These are phyloP conservation scores for Idaea aversata DNA, from an alignment of 2,888 invertebrate species.

Conservation along the genomic window DNA sequence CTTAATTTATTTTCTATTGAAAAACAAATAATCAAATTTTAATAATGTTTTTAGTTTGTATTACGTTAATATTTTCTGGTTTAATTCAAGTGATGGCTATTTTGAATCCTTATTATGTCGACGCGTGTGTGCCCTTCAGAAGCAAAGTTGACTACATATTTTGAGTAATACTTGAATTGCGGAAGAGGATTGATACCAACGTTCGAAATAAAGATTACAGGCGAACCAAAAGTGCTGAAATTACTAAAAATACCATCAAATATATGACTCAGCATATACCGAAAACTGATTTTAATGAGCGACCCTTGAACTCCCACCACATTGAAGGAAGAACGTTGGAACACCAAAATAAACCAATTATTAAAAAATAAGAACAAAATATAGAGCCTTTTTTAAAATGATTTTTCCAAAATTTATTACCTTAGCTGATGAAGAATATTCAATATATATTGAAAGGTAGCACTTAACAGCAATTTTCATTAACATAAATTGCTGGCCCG, in stretches of 20 bases:
- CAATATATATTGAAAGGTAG: neutral
- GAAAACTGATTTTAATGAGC: neutral
- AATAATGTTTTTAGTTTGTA: no score
- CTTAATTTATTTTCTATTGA: no score
- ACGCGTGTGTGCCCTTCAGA: neutral
- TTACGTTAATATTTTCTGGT: no score
- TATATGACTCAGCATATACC: neutral
- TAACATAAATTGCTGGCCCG: conserved; percentile 31
- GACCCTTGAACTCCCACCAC: neutral
- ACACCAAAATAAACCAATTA: neutral
- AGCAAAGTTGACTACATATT: conserved; percentile 6
- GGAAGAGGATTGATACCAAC: conserved; percentile 18
- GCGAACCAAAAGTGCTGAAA: neutral
- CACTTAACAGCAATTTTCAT: neutral
- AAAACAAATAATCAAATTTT: no score
- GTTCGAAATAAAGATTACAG: neutral
- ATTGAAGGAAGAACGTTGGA: neutral
- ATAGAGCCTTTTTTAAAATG: neutral
- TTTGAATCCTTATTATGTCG: neutral
- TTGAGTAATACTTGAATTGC: neutral
- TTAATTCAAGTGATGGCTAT: no score
- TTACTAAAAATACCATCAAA: neutral
- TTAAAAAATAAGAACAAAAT: neutral
- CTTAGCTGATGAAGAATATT: neutral
- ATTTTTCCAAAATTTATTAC: neutral